These are phyloP conservation scores for Alouatta palliata DNA, from an alignment of 2,113 vertebrate species.

Conservation along the genomic window DNA sequence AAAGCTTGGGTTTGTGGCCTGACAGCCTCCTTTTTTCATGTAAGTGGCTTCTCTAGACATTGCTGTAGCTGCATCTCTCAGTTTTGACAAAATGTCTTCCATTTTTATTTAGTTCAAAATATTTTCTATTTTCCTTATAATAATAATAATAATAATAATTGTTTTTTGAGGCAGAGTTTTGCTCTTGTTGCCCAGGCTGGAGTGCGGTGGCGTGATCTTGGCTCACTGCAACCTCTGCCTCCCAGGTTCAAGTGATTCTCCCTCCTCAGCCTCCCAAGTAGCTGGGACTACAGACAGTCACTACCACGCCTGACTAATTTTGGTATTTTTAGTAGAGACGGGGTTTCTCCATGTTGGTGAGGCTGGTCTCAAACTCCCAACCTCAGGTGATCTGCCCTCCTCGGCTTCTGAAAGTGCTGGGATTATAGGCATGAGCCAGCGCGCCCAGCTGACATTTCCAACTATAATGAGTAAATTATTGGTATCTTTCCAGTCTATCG, in stretches of 20 bases:
- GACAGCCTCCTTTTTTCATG: too few relatives aligned
- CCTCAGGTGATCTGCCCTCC: too few relatives aligned
- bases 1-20: fast-evolving
- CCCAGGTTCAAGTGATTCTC: neutral
- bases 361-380: neutral
- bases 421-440: too few relatives aligned
- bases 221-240: neutral
- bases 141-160: too few relatives aligned
- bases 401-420: too few relatives aligned
- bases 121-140: neutral
- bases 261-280: neutral
- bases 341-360: too few relatives aligned
- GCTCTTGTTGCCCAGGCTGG: neutral
- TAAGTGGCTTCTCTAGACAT: neutral
- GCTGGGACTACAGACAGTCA: neutral
- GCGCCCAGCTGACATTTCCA: too few relatives aligned
- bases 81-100: too few relatives aligned
- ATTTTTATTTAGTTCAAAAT: neutral
- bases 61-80: neutral
- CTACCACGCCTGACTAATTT: neutral
- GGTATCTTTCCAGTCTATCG: too few relatives aligned
- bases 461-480: too few relatives aligned
- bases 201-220: neutral
- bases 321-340: too few relatives aligned
- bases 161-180: neutral